Evolutionary conservation across 2,113 vertebrate species (phyloP), one percentile per base, ranked within the genome.

Genomic region (Heterotilapia buettikoferi): DNA sequence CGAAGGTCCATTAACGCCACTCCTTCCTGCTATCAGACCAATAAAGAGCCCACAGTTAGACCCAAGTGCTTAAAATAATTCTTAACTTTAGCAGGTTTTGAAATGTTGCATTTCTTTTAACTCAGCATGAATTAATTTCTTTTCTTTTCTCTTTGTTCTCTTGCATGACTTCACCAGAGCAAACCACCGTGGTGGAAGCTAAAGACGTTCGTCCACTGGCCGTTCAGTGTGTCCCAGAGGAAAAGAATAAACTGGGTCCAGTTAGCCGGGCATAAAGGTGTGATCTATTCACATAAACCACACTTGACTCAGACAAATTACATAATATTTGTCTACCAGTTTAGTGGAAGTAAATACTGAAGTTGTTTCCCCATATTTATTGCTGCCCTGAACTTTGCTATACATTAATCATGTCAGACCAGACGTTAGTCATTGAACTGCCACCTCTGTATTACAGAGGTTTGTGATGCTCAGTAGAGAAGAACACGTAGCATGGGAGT

Each of bases 181-280:
- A 98, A 96, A 71, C 88, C 97, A 71, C 89, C 97, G 47, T 99
- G 98, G 98, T 97, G 98, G 95, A 99, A 98, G 90, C 96, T 99
- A 92, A 98, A 98, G 96, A 98, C 98, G 3, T 97, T 98, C 89
- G 97, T 99, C 93, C 97, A 98, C 18, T 97, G 98, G 94, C 98
- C 98, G 2, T 96, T 98, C 88, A 96, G 98, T 29, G 97, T 97
- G 9, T 97, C 97, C 26, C 98, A 98, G 90, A 98, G 97, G 95
- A 98, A 94, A 91, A 97, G 97, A 61, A 95, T 99, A 29, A 96
- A 96, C 8, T 99, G 98, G 98, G 98, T 99, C 85, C 98, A 99
- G 92, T 95, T 99, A 68, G 98, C 98, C 2, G 98, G 98, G 7
- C 98, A 99, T 91, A 99, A 98, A 96, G 98, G 98, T 98, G 92